phyloP scores from a whole-genome alignment of 2,113 vertebrate species.

The Ceyx melanurus region DNA sequence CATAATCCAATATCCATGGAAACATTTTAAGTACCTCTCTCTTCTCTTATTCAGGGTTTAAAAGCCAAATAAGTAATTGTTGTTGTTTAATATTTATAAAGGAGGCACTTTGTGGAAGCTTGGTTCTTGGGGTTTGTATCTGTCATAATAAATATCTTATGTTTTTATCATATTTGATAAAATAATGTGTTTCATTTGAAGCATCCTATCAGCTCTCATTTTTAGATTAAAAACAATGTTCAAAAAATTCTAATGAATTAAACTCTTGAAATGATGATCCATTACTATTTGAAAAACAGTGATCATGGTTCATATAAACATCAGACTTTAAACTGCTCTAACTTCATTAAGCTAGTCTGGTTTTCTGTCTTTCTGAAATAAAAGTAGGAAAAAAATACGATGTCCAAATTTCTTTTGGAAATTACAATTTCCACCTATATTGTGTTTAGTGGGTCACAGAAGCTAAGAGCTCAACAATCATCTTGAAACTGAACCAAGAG shows the following conservation, averaged over 20 bases:
- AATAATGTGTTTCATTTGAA: slow-evolving; percentile 64
- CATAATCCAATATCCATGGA: slow-evolving; percentile 90
- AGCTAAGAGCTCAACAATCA: neutral
- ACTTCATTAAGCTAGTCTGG: neutral
- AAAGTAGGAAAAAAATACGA: slow-evolving; percentile 19
- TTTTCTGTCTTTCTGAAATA: neutral
- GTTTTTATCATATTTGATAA: slow-evolving; percentile 70
- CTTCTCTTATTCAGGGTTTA: slow-evolving; percentile 79
- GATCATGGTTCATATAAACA: neutral
- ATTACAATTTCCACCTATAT: neutral
- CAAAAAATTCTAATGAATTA: slow-evolving; percentile 51
- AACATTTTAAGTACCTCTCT: slow-evolving; percentile 86
- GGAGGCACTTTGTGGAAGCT: slow-evolving; percentile 75
- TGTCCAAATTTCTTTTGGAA: slow-evolving; percentile 3
- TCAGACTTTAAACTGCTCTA: neutral
- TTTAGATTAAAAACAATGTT: slow-evolving; percentile 62
- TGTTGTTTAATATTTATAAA: slow-evolving; percentile 87
- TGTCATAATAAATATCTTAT: slow-evolving; percentile 69
- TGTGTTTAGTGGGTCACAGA: neutral
- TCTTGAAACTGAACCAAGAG: neutral
- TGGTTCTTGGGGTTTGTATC: slow-evolving; percentile 61
- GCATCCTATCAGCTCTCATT: slow-evolving; percentile 31
- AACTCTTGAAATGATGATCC: slow-evolving; percentile 33
- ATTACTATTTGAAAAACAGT: slow-evolving; percentile 35
- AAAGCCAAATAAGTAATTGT: slow-evolving; percentile 81